Evolutionary conservation across 2,113 vertebrate genomes (phyloP).

Genomic region (Syrmaticus mikado): DNA sequence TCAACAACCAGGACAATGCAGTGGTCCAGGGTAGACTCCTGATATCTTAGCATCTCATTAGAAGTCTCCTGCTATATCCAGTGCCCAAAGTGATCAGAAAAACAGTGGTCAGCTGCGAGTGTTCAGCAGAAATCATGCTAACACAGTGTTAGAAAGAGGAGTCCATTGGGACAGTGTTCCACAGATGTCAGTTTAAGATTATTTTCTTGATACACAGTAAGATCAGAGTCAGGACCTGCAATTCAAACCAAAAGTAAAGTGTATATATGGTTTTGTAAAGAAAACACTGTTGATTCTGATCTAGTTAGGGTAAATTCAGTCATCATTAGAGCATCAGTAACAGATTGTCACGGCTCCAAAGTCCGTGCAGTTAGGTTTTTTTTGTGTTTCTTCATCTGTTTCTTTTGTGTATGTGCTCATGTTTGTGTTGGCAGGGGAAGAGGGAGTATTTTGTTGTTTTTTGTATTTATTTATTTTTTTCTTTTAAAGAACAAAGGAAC

Average conservation of each 20-base stretch:
- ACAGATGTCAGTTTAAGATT: not conserved
- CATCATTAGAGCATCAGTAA: not conserved
- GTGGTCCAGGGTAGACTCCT: not conserved
- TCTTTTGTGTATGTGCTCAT: not conserved
- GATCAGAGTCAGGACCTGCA: not conserved
- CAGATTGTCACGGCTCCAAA: not conserved
- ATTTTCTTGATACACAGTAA: not conserved
- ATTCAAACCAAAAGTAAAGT: not conserved
- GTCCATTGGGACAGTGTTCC: not conserved
- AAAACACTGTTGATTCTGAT: not conserved
- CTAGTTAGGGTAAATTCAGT: not conserved
- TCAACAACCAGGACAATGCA: not conserved
- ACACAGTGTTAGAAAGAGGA: not conserved
- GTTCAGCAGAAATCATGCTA: not conserved
- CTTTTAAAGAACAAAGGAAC: not conserved
- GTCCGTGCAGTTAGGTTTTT: not conserved
- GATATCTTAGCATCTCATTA: not conserved
- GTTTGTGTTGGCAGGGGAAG: too few relatives aligned
- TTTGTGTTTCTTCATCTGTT: not conserved
- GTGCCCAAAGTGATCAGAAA: not conserved
- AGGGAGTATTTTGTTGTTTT: not conserved
- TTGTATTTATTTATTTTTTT: not conserved
- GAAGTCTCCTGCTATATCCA: not conserved
- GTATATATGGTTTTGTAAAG: rapidly evolving
- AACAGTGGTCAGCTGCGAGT: not conserved